phyloP scores from a whole-genome alignment of 2,888 invertebrate species.

The Melanostoma scalare region DNA sequence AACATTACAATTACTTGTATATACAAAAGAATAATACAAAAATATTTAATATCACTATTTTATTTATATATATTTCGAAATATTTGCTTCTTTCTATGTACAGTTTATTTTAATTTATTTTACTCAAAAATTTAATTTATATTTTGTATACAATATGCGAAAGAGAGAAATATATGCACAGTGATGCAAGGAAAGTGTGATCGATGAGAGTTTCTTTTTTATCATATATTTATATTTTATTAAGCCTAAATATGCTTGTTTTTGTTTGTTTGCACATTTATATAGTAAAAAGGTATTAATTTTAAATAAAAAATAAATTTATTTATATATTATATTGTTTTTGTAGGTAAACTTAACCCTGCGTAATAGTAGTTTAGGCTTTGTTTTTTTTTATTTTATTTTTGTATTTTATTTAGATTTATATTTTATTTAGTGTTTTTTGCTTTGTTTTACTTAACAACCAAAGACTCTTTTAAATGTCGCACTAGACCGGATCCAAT shows the following conservation, averaged over 20 bases:
- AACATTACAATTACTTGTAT: conserved; percentile 48
- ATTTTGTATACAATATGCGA: conserved; percentile 73
- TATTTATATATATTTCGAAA: conserved; percentile 55
- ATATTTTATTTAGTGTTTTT: conserved; percentile 5
- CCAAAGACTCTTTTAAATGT: conserved; percentile 90
- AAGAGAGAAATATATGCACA: conserved; percentile 51
- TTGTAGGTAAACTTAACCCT: conserved; percentile 32
- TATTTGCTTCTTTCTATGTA: conserved; percentile 38
- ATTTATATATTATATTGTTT: conserved; percentile 10
- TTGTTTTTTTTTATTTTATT: conserved; percentile 60
- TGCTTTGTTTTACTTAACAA: conserved; percentile 84
- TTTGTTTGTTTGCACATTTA: conserved; percentile 32
- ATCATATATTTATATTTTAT: not conserved
- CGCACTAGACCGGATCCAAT: conserved; percentile 91
- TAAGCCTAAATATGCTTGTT: conserved; percentile 44
- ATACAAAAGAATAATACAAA: conserved; percentile 68
- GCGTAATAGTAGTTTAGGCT: conserved; percentile 37
- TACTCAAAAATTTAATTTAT: conserved; percentile 52
- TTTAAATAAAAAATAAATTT: conserved; percentile 38
- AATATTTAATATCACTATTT: conserved; percentile 69
- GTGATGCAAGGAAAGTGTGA: conserved; percentile 67
- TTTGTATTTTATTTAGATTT: conserved; percentile 51
- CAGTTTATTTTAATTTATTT: conserved; percentile 46
- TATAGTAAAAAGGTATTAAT: conserved; percentile 42
- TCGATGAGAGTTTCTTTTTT: conserved; percentile 44